A percentile compares a stretch with the other conserved stretches of the same genome.
Conservation (phyloP, 2,797 vertebrate genomes). For the Acropternis orthonyx region DNA sequence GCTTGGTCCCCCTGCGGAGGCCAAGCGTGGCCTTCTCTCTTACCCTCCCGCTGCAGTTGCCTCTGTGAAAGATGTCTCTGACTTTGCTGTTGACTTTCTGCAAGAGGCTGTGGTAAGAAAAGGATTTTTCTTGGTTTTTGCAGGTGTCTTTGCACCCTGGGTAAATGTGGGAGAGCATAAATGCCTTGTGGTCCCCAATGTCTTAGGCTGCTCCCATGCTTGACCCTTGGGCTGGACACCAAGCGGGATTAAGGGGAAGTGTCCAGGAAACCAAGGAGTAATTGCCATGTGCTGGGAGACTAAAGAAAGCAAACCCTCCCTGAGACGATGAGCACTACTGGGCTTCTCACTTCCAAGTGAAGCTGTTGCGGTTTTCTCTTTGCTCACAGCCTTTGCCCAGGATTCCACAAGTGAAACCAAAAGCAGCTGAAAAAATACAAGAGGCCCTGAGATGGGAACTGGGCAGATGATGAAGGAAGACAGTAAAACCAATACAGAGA, state of each 20-base stretch:
- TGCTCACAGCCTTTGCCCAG: neutral
- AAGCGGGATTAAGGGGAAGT: neutral
- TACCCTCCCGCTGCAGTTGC: conserved; percentile 30
- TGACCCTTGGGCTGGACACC: neutral
- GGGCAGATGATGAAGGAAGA: neutral
- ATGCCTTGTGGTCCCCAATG: rapidly evolving
- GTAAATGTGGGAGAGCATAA: rapidly evolving
- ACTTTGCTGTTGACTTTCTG: conserved; percentile 32
- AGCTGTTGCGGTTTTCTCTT: neutral
- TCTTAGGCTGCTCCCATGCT: neutral
- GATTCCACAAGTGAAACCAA: neutral
- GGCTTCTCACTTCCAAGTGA: neutral
- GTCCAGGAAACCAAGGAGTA: neutral
- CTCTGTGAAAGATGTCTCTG: conserved; percentile 25
- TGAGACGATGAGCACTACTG: rapidly evolving
- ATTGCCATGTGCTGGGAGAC: neutral
- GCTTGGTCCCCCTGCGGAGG: neutral
- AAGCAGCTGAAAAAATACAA: neutral
- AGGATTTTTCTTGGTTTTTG: neutral
- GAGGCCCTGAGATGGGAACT: neutral
- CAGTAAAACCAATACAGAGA: conserved; percentile 15
- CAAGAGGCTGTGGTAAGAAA: neutral
- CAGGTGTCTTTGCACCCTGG: neutral
- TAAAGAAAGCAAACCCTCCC: neutral
- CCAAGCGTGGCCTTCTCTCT: conserved; percentile 38